These are phyloP conservation scores for Notechis scutatus DNA, from an alignment of 2,113 vertebrate species.

Conservation along the genomic window DNA sequence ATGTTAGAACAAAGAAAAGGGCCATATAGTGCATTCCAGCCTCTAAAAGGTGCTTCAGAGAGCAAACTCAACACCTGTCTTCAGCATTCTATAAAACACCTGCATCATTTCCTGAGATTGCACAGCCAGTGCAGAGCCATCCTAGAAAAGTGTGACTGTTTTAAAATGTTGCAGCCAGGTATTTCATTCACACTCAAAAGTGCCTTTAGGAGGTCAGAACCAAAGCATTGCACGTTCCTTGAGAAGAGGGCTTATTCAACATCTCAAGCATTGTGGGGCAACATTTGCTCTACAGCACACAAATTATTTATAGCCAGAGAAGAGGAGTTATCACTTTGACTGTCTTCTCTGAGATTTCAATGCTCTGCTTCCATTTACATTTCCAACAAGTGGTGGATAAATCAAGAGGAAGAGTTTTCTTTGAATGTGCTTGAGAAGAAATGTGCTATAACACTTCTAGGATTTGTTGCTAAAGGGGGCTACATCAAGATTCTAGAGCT, in stretches of 20 bases:
- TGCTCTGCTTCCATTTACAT: neutral
- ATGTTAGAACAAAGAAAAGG: neutral
- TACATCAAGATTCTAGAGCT: neutral
- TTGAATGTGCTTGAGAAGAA: neutral
- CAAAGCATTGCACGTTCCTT: neutral
- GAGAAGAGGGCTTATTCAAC: neutral
- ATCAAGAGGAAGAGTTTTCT: neutral
- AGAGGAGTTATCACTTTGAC: neutral
- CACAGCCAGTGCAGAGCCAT: neutral
- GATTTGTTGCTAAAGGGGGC: neutral
- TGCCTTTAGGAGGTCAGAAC: neutral
- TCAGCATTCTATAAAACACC: neutral
- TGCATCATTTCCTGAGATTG: neutral
- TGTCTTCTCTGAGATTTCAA: neutral
- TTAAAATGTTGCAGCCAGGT: neutral
- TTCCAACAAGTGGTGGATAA: neutral
- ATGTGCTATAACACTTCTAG: neutral
- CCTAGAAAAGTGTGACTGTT: neutral
- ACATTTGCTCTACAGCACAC: neutral
- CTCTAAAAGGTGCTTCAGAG: neutral
- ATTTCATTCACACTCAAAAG: neutral
- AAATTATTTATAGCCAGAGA: neutral
- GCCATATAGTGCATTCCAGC: neutral
- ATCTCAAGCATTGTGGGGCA: neutral
- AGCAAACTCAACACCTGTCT: neutral